Evolutionary conservation across 1,140 invertebrate genomes (phyloP), one percentile per base, ranked within the genome.

Genomic region (Lepidurus arcticus): DNA sequence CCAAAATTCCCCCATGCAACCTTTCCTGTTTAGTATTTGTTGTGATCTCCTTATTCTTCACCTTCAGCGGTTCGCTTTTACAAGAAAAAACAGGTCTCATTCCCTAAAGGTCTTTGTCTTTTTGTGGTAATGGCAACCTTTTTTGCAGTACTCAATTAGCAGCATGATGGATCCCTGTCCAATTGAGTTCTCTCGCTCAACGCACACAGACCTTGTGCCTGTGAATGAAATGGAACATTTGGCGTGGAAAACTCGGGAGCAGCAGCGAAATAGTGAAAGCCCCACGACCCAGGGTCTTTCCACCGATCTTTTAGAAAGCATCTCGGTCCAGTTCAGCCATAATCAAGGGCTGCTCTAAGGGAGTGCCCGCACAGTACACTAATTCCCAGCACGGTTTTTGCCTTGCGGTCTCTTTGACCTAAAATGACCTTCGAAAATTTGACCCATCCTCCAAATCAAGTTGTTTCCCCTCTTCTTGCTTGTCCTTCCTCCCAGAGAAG

Each of bases 361-460:
- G 53, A 65, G 53, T 65, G n/a, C 53, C 34, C 53, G 21, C 53
- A 65, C 53, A 65, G 53, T 13, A 65, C 21, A 65, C 53, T 65
- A 65, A 65, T 65, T 65, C 53, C 53, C 21, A 65, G 53, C 53
- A 65, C 53, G 53, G 21, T 65, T 65, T 13, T 13, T 65, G 53
- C 53, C 53, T 65, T 65, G 53, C 53, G 53, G 53, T 21, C 53
- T 21, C 53, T 65, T 65, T 65, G 53, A 65, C 53, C 53, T 65
- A 65, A 65, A 65, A 65, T 65, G 53, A 65, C 53, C 53, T 65
- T 65, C 9, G n/a, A 65, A 65, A 65, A 65, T 65, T 65, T 65
- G 53, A 65, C 53, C 53, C 53, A 65, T 65, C 53, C 21, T 21
- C 16, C 53, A 65, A 65, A 65, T 65, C 53, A 65, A 47, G 53